A percentile compares a stretch with the other conserved stretches of the same genome.
Conservation (phyloP, 2,113 vertebrate genomes). For the Spizaetus ornatus region DNA sequence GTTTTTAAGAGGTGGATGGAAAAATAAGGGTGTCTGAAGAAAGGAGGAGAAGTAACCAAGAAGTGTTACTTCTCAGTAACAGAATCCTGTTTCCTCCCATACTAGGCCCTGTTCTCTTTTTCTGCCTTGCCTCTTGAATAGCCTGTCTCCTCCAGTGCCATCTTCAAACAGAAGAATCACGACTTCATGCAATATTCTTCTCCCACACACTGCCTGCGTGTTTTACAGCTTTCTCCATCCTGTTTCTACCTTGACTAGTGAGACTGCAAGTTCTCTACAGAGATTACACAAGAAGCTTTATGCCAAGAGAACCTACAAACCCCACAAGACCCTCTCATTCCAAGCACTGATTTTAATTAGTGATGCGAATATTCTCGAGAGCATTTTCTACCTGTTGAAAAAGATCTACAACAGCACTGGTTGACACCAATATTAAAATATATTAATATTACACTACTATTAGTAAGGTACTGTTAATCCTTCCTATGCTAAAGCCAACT, state of each 20-base stretch:
- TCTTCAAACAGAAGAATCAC: not conserved
- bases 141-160: not conserved
- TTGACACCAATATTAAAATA: not conserved
- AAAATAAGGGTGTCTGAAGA: not conserved
- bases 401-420: not conserved
- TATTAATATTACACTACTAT: not conserved
- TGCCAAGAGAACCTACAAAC: not conserved
- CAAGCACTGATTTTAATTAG: not conserved
- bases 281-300: conserved; percentile 24
- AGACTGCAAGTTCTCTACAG: not conserved
- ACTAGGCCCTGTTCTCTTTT: not conserved
- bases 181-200: conserved; percentile 28
- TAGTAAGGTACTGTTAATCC: not conserved
- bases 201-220: conserved; percentile 4
- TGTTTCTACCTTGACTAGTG: conserved; percentile 18
- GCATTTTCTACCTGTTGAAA: not conserved
- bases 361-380: not conserved
- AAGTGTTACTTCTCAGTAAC: not conserved
- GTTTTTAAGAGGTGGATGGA: not conserved
- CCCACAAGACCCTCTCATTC: not conserved
- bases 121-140: not conserved
- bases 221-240: conserved; percentile 8
- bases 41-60: not conserved
- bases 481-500: not conserved
- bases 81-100: not conserved